A percentile compares a stretch with the other conserved stretches of the same genome.
These are phyloP conservation scores for Protosalanx chinensis DNA, from an alignment of 2,797 vertebrate genomes.

Conservation along the genomic window DNA sequence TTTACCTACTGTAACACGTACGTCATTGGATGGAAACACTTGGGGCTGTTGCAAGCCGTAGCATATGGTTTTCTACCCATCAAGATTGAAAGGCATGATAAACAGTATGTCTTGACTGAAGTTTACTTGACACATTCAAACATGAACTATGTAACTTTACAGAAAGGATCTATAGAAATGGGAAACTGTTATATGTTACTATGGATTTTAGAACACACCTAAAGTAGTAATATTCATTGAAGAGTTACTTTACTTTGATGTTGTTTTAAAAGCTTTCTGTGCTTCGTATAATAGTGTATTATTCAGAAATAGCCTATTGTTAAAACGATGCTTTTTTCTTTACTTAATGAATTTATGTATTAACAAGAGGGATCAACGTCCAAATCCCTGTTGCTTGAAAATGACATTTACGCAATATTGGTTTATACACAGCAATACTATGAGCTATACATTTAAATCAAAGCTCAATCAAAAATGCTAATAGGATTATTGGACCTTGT, in stretches of 20 bases:
- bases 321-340: not conserved
- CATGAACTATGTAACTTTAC: too few relatives aligned
- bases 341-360: constrained; percentile 39
- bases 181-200: too few relatives aligned
- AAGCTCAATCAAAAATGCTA: constrained; percentile 22
- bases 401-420: constrained; percentile 18
- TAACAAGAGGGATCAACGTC: constrained; percentile 46
- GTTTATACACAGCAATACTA: constrained; percentile 36
- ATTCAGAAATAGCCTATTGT: constrained; percentile 8
- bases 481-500: constrained; percentile 47
- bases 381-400: constrained; percentile 34
- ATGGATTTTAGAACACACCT: too few relatives aligned
- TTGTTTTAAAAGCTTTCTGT: not conserved
- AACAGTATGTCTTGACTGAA: too few relatives aligned
- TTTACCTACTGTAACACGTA: not conserved
- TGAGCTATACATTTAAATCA: constrained; percentile 25
- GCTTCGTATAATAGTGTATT: constrained; percentile 4
- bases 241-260: constrained; percentile 7
- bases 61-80: too few relatives aligned
- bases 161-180: too few relatives aligned
- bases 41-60: not conserved
- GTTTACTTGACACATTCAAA: too few relatives aligned
- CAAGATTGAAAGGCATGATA: too few relatives aligned
- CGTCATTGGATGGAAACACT: not conserved
- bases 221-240: constrained; percentile 2